A percentile compares a stretch with the other conserved stretches of the same genome.
Evolutionary conservation across 2,797 vertebrate species (phyloP).

Genomic region (Girardinus metallicus): DNA sequence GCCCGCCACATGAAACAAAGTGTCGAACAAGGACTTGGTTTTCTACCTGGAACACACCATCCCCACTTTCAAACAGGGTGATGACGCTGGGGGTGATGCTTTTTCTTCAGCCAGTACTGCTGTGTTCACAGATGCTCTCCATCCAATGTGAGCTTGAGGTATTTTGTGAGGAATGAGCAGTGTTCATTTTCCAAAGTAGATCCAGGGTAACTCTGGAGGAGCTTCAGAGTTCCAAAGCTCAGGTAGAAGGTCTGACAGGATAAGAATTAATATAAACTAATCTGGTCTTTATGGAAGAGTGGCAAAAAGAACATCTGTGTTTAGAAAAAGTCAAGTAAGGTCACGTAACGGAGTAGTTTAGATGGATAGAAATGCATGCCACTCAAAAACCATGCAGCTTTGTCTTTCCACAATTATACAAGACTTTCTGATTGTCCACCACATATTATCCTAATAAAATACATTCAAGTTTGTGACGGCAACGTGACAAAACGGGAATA

Average conservation of each 20-base stretch:
- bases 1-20: too few relatives aligned
- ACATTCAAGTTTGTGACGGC: neutral
- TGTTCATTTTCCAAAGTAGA: too few relatives aligned
- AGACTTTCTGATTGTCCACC: neutral
- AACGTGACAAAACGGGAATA: neutral
- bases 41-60: neutral
- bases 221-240: neutral
- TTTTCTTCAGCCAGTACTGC: neutral
- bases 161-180: too few relatives aligned
- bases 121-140: neutral
- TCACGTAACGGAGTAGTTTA: neutral
- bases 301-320: neutral
- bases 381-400: neutral
- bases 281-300: neutral
- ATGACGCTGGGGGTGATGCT: neutral
- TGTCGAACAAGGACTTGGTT: too few relatives aligned
- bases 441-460: neutral
- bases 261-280: neutral
- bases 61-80: neutral
- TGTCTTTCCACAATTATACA: neutral
- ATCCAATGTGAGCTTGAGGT: neutral
- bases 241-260: neutral
- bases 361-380: neutral
- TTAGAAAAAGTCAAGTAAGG: neutral
- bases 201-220: neutral